Evolutionary conservation across 2,888 invertebrate species (phyloP).

Genomic region (Teleiodes luculella): DNA sequence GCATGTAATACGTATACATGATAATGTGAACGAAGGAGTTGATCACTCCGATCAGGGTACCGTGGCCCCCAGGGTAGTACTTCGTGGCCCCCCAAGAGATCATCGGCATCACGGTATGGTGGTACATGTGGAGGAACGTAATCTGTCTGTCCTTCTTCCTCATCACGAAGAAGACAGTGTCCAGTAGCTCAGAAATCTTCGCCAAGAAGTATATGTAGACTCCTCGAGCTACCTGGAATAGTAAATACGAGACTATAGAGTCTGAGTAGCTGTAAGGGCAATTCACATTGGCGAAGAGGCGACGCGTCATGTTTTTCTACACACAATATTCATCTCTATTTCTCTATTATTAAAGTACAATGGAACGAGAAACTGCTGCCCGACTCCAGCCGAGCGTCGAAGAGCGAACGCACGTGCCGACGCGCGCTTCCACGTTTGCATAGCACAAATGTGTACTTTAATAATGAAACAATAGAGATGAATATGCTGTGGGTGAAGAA

Average conservation of each 20-base stretch:
- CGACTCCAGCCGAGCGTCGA: no score
- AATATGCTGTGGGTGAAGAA: no score
- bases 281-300: no score
- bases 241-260: not conserved
- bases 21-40: conserved; percentile 97
- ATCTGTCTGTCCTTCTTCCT: conserved; percentile 94
- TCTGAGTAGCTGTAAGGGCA: no score
- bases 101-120: conserved; percentile 97
- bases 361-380: no score
- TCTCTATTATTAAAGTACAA: no score
- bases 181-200: conserved; percentile 93
- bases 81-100: conserved; percentile 95
- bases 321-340: no score
- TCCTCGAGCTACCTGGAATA: conserved; percentile 79
- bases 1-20: conserved; percentile 95
- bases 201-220: conserved; percentile 93
- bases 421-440: no score
- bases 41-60: conserved; percentile 92
- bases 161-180: conserved; percentile 95
- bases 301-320: no score
- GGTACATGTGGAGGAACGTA: conserved; percentile 94
- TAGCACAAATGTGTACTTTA: no score
- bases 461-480: no score
- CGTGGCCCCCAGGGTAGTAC: conserved; percentile 92
- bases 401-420: no score